Conservation (phyloP, 2,888 invertebrate species). For the Tanytarsus gracilentus region DNA sequence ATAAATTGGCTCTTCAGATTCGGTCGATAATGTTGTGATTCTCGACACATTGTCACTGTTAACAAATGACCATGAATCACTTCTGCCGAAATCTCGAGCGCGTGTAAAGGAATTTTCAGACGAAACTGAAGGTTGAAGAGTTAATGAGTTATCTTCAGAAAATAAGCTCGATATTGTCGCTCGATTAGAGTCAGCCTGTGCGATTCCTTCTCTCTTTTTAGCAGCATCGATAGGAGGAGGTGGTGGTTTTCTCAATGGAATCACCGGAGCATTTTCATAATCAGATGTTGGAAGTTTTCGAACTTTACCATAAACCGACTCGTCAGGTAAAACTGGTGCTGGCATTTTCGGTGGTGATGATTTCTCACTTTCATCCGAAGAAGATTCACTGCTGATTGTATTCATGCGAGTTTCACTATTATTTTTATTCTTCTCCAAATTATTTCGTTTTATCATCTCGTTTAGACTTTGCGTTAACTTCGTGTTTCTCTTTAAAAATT, state of each 20-base stretch:
- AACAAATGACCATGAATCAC: slow-evolving; percentile 41
- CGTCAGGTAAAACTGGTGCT: slow-evolving; percentile 35
- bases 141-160: not conserved
- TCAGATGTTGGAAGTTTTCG: slow-evolving; percentile 21
- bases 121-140: not conserved
- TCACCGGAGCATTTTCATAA: slow-evolving; percentile 20
- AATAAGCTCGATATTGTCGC: slow-evolving; percentile 1
- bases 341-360: slow-evolving; percentile 41
- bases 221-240: slow-evolving; percentile 33
- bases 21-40: slow-evolving; percentile 30
- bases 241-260: slow-evolving; percentile 33
- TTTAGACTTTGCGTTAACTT: slow-evolving; percentile 30
- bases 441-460: slow-evolving; percentile 1
- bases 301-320: slow-evolving; percentile 35
- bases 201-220: no score
- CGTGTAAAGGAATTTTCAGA: not conserved
- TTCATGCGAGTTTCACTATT: not conserved
- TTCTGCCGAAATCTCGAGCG: slow-evolving; percentile 35
- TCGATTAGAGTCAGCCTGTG: not conserved
- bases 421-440: not conserved
- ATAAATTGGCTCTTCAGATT: slow-evolving; percentile 40
- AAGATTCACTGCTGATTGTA: slow-evolving; percentile 2
- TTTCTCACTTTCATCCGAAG: slow-evolving; percentile 24
- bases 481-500: slow-evolving; percentile 26
- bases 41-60: slow-evolving; percentile 32